These are phyloP conservation scores for Pasiphila rectangulata DNA, from an alignment of 2,888 invertebrate species.

Conservation along the genomic window DNA sequence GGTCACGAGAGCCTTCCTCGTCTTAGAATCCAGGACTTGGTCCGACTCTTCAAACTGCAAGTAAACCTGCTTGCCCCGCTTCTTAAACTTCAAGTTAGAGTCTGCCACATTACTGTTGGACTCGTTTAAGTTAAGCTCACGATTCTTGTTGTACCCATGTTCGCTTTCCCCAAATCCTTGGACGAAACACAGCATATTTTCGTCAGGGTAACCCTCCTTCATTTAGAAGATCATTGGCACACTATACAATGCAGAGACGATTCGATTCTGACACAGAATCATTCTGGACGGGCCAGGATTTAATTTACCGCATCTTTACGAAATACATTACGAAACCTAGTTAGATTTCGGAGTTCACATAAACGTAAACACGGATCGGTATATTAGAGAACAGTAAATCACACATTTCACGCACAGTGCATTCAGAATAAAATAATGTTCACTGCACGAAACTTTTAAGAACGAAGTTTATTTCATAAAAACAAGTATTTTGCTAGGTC, in stretches of 20 bases:
- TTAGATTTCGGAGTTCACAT: slow-evolving; percentile 12
- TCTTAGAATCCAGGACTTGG: slow-evolving; percentile 39
- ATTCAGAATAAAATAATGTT: not conserved
- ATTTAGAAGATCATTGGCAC: slow-evolving; percentile 68
- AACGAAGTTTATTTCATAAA: slow-evolving; percentile 20
- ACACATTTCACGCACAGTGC: slow-evolving; percentile 10
- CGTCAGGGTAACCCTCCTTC: slow-evolving; percentile 74
- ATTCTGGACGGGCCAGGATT: slow-evolving; percentile 7
- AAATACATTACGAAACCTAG: not conserved
- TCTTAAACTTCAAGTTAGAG: slow-evolving; percentile 51
- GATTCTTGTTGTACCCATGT: slow-evolving; percentile 54
- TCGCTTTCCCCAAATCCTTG: slow-evolving; percentile 82
- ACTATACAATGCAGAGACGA: slow-evolving; percentile 29
- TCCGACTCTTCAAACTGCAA: slow-evolving; percentile 41
- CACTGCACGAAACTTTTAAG: slow-evolving; percentile 8
- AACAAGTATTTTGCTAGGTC: not conserved
- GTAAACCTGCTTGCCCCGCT: slow-evolving; percentile 48
- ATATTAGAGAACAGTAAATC: slow-evolving; percentile 28
- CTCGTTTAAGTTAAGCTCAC: slow-evolving; percentile 45
- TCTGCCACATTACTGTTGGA: slow-evolving; percentile 50
- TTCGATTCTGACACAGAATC: slow-evolving; percentile 26
- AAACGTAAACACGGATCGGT: slow-evolving; percentile 28
- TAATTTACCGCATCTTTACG: slow-evolving; percentile 2
- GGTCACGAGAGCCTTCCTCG: slow-evolving; percentile 46
- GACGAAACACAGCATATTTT: slow-evolving; percentile 86